phyloP scores from a whole-genome alignment of 1,140 invertebrate genomes.

The Diploscapter pachys region DNA sequence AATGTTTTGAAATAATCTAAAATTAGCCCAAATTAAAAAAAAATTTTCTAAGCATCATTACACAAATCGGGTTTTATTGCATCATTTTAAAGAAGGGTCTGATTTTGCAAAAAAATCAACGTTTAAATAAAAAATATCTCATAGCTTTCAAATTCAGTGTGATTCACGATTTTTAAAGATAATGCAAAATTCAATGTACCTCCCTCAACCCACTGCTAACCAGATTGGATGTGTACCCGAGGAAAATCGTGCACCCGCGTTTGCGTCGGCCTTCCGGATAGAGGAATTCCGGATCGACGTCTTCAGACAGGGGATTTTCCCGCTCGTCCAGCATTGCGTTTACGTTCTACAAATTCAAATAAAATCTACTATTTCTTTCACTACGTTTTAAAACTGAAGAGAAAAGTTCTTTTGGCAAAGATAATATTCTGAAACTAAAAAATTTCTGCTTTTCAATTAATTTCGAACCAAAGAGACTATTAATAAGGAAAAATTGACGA shows the following conservation, averaged over 20 bases:
- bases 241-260: constrained; percentile 87
- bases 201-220: constrained; percentile 90
- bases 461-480: constrained; percentile 18
- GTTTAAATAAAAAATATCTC: too few relatives aligned
- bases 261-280: constrained; percentile 68
- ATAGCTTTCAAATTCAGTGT: too few relatives aligned
- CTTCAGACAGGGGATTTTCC: constrained; percentile 35
- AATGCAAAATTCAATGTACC: constrained; percentile 67
- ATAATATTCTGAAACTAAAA: background rate
- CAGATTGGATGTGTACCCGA: constrained; percentile 97
- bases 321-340: constrained; percentile 52
- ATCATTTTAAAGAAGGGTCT: too few relatives aligned
- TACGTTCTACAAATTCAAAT: constrained; percentile 42
- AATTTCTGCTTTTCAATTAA: constrained; percentile 4
- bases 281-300: constrained; percentile 38
- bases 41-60: too few relatives aligned
- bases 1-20: background rate
- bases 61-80: too few relatives aligned
- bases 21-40: constrained; percentile 25
- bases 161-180: too few relatives aligned
- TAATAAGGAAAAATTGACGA: too few relatives aligned
- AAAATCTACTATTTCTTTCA: background rate
- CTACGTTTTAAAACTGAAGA: too few relatives aligned
- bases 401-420: background rate
- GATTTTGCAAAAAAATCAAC: too few relatives aligned